Evolutionary conservation across 1,140 invertebrate species (phyloP).

Genomic region (Bombus consobrinus): DNA sequence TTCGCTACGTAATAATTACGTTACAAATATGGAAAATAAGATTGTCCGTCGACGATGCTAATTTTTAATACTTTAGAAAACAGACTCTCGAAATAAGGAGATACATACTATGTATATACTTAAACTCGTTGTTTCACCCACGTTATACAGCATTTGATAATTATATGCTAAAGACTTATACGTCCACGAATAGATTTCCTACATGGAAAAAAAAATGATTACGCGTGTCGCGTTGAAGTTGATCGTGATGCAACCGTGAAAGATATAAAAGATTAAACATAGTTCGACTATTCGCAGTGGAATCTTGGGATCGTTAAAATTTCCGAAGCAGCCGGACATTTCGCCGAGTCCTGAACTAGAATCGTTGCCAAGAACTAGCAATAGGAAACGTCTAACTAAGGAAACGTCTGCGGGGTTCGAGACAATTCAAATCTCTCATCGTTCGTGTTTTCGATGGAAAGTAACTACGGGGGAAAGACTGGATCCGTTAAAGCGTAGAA

Average conservation of each 20-base stretch:
- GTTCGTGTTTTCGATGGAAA: background rate
- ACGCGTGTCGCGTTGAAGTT: background rate
- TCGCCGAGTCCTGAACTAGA: background rate
- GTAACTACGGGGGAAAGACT: background rate
- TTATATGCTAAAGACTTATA: too few relatives aligned
- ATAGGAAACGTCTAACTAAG: too few relatives aligned
- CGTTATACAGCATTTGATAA: background rate
- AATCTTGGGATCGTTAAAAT: background rate
- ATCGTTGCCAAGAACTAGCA: background rate
- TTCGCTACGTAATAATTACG: background rate
- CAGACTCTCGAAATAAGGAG: background rate
- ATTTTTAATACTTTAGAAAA: background rate
- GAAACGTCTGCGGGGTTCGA: background rate
- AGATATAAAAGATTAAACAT: background rate
- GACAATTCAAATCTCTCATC: background rate
- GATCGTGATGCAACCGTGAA: background rate
- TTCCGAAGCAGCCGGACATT: background rate
- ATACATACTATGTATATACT: background rate
- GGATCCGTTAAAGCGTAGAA: background rate
- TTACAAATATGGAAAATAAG: too few relatives aligned
- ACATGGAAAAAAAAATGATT: background rate
- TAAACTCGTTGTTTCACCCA: background rate
- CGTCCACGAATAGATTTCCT: background rate
- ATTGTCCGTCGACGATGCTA: too few relatives aligned
- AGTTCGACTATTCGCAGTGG: background rate